Evolutionary conservation across 2,797 vertebrate genomes (phyloP).

Genomic region (Alca torda): DNA sequence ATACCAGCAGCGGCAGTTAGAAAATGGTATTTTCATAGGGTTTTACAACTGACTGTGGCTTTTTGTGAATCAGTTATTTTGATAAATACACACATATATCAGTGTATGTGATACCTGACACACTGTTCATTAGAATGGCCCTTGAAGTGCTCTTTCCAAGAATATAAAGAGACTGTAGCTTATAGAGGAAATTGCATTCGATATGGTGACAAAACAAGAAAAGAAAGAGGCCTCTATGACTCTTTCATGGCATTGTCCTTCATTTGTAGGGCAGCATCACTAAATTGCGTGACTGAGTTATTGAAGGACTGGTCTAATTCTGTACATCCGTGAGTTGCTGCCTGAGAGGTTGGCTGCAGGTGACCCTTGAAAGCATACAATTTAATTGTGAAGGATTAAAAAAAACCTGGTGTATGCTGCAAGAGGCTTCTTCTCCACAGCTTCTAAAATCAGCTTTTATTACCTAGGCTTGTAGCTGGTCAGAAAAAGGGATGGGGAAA

Average conservation of each 20-base stretch:
- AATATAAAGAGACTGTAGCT: not conserved
- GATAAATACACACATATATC: not conserved
- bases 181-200: not conserved
- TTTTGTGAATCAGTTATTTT: not conserved
- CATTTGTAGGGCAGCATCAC: not conserved
- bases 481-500: not conserved
- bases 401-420: not conserved
- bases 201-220: not conserved
- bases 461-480: not conserved
- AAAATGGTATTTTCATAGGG: not conserved
- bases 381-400: not conserved
- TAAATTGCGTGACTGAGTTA: no score
- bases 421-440: not conserved
- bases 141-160: not conserved
- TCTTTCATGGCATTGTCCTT: not conserved
- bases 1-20: not conserved
- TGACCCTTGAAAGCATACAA: not conserved
- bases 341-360: not conserved
- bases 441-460: not conserved
- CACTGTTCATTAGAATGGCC: not conserved
- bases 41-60: not conserved
- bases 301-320: not conserved
- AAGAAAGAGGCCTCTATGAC: not conserved
- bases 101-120: not conserved
- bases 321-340: not conserved